Base-by-base conservation (phyloP, 2,888 invertebrate species). In the Chloroclysta siterata region DNA sequence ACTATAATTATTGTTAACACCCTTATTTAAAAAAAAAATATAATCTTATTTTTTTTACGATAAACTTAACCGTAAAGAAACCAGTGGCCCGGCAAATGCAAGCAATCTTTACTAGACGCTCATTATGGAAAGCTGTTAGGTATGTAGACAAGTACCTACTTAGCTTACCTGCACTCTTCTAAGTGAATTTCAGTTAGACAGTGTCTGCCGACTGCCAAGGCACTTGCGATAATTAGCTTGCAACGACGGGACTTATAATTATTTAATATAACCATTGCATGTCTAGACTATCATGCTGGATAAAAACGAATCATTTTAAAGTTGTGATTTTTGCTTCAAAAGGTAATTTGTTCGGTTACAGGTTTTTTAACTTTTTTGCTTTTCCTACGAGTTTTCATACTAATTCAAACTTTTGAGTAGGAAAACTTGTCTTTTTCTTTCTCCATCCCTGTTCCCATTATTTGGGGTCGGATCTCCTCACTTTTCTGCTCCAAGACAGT, bases 221-320 rank as follows among this genome's bases (percentile, higher is more conserved):
- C 65, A 57, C 65, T 65, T 46, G 39, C 13, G 57, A 50, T 65
- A 65, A 65, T 65, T 65, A 53, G 17, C 55, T 22, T 42, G 41
- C 41, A 62, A 47, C 53, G 41, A 48, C 36, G 36, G 44, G 59
- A 60, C 59, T 15, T 46, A 46, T 17, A 46, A 17, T 46, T 17
- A 10, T 46, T 17, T 46, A 46, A 17, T 17, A 17, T 17, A 44
- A 42, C 6, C 48, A 17, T 15, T 46, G 29, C 46, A 13, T 22
- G 64, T 60, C 64, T 65, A 65, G 64, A 62, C 61, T 7, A 14
- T 15, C 36, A 36, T n/a, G 11, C 51, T 15, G 51, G 14, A 46
- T 11, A 46, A 17, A 46, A 44, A 15, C 15, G 14, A 6, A 33
- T 7, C 33, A 33, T 33, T 33, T 5, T 7, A 33, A 11, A 11